Evolutionary conservation across 1,140 invertebrate species (phyloP), one percentile per base, ranked within the genome.

Genomic region (Oscheius sp.): DNA sequence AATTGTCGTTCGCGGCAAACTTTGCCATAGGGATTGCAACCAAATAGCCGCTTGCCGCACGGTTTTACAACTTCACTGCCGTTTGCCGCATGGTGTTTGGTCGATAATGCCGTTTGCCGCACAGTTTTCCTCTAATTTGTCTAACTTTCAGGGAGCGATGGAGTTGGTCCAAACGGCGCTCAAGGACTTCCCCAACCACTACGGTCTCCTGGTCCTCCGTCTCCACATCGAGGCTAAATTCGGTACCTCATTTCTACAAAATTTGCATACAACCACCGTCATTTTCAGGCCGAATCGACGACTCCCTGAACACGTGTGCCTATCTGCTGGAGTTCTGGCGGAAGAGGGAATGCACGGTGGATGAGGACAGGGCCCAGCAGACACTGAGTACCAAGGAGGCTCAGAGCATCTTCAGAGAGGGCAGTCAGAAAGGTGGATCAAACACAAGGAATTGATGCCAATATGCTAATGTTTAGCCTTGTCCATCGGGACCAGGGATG

Each of bases 221-320:
- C 71, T 84, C 2, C 81, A 84, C 55, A 63, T 83, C 10, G 82
- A 84, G 62, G 49, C 73, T 26, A 83, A 80, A 74, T 83, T 79
- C 55, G 79, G 78, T 77, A 32, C 75, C n/a, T n/a, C n/a, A 66
- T 58, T 63, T 32, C 23, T n/a, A 13, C 18, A 38, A 63, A 63
- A 63, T 45, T 45, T 18, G 23, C 18, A 45, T 45, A 15, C 18
- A 45, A 23, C 42, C 15, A 1, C 10, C 45, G 18, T 67, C 23
- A 3, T 32, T 66, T 67, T 74, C 68, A 68, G 78, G 79, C 0
- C 52, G 82, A 31, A 69, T 82, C 13, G 80, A 82, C 28, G 80
- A 81, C 36, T 80, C 80, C 2, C 52, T 82, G 10, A 66, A 78
- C 18, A 82, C 82, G 2, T 80, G 83, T 29, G 73, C 75, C 13